These are phyloP conservation scores for Silurus aristotelis DNA, from an alignment of 2,797 vertebrate species.

Conservation along the genomic window DNA sequence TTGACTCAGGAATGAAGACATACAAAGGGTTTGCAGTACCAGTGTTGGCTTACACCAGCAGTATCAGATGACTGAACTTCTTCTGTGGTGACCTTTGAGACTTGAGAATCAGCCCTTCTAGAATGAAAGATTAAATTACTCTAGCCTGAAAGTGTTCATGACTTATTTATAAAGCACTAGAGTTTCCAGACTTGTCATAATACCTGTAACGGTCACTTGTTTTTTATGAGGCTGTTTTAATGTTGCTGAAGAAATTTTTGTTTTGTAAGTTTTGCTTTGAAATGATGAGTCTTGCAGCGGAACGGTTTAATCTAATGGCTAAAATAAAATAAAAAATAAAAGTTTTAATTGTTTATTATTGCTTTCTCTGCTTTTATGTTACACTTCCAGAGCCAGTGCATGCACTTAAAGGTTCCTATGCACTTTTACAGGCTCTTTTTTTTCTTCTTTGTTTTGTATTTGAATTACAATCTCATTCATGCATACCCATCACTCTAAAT, in stretches of 20 bases:
- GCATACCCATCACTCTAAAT: constrained; percentile 24
- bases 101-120: constrained; percentile 17
- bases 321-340: neutral
- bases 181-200: constrained; percentile 25
- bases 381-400: neutral
- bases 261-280: neutral
- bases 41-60: constrained; percentile 35
- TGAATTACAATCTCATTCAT: constrained; percentile 9
- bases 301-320: neutral
- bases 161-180: constrained; percentile 20
- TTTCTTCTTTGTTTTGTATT: neutral
- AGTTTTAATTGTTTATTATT: neutral
- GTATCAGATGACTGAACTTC: constrained; percentile 38
- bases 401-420: neutral
- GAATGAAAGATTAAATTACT: constrained; percentile 35
- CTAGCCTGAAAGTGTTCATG: constrained; percentile 32
- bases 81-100: constrained; percentile 35
- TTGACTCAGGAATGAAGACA: constrained; percentile 5
- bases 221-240: neutral
- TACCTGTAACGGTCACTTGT: neutral
- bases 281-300: neutral
- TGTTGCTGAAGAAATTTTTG: neutral
- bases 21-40: constrained; percentile 9
- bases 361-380: neutral
- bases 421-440: neutral